Evolutionary conservation across 2,888 invertebrate species (phyloP), one percentile per base, ranked within the genome.

Genomic region (Melangyna quadrimaculata): DNA sequence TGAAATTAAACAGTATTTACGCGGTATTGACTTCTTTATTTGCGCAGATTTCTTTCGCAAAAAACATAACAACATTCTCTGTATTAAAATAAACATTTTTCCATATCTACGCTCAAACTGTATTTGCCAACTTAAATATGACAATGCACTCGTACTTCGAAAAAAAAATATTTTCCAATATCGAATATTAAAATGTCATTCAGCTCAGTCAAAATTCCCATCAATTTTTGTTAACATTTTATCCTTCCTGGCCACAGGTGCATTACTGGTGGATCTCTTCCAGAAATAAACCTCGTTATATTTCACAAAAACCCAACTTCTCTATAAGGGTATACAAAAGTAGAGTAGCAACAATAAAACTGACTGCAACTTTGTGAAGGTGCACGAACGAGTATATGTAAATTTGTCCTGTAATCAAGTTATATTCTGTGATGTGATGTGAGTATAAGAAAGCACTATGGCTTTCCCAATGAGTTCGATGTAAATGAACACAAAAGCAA

Each of bases 401-500:
- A 51, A 51, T 51, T n/a, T 24, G n/a, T 53, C 70, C 32, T 57
- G 57, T 53, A 74, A 65, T 70, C 73, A 69, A 65, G 53, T 53
- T 70, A 61, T 67, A 17, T 48, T 5, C 40, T 37, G 17, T 19
- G 12, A n/a, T n/a, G n/a, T n/a, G n/a, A n/a, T 2, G 7, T 12
- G 10, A 6, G 10, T 0, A 8, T 5, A 17, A 59, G 32, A 7
- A 19, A 19, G 35, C 53, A 55, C 2, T 1, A 29, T 53, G 32
- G 12, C 10, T 10, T 1, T 5, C 14, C 24, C 12, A 35, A 19
- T 2, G 17, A 57, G 35, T 22, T 35, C 19, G 10, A 35, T 37
- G 12, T 19, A n/a, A 22, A 7, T 14, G 35, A 8, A 27, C 55
- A 71, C 71, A 71, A 67, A 79, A 84, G 67, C 83, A 79, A 84